phyloP scores from a whole-genome alignment of 53 echinoderm and acorn worm species.

The Temnopleurus reevesii region DNA sequence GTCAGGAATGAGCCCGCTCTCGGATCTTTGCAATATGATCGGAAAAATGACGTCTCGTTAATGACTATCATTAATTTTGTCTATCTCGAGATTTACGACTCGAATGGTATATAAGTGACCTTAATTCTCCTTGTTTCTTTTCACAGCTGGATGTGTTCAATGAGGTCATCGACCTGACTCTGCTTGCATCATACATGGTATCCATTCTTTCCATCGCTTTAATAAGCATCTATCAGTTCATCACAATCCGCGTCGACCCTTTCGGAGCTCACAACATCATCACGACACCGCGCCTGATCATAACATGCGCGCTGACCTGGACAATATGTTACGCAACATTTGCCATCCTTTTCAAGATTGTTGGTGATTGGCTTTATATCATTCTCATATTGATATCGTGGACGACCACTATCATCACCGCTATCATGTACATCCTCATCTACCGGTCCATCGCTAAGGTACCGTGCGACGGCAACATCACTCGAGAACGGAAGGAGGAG shows the following conservation, averaged over 20 bases:
- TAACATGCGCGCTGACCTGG: neutral
- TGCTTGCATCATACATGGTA: too few relatives aligned
- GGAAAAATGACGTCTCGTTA: too few relatives aligned
- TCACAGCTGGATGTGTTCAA: too few relatives aligned
- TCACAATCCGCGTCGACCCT: neutral
- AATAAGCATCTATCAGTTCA: neutral
- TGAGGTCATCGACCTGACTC: too few relatives aligned
- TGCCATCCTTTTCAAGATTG: too few relatives aligned
- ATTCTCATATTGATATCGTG: neutral
- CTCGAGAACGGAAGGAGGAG: neutral
- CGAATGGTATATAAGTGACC: too few relatives aligned
- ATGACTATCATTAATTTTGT: too few relatives aligned
- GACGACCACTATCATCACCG: neutral
- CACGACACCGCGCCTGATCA: neutral
- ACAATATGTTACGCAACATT: too few relatives aligned
- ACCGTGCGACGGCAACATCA: neutral
- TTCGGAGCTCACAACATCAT: neutral
- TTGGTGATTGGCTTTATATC: neutral
- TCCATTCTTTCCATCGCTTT: neutral
- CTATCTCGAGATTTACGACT: too few relatives aligned
- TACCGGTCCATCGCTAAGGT: neutral
- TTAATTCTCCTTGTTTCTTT: too few relatives aligned
- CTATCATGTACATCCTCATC: neutral
- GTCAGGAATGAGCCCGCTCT: too few relatives aligned
- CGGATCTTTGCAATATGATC: too few relatives aligned